These are phyloP conservation scores for Meandrusa payeni DNA, from an alignment of 2,888 invertebrate species.

Conservation along the genomic window DNA sequence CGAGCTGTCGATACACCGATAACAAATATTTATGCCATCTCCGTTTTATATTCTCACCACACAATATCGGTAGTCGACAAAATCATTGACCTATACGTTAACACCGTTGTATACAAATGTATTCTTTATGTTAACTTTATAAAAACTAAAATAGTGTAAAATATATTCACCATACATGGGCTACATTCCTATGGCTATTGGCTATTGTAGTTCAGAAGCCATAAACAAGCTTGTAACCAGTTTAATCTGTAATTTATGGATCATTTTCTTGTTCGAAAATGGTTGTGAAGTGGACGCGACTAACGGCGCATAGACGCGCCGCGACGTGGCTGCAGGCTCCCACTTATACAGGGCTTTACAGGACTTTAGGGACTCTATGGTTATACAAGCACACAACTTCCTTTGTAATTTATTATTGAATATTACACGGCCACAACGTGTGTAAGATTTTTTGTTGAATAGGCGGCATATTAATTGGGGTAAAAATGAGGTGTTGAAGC, in stretches of 20 bases:
- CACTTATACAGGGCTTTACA: no score
- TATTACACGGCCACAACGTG: no score
- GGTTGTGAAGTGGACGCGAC: slow-evolving; percentile 3
- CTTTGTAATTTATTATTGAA: no score
- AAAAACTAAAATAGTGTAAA: slow-evolving; percentile 1
- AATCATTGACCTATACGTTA: no score
- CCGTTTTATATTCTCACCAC: slow-evolving; percentile 8
- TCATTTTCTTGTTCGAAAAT: slow-evolving; percentile 7
- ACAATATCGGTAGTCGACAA: background rate
- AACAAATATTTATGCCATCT: slow-evolving; percentile 9
- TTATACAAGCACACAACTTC: no score
- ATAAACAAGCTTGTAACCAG: slow-evolving; percentile 11
- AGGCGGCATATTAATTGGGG: no score
- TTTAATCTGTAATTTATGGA: slow-evolving; percentile 20
- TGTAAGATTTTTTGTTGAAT: no score
- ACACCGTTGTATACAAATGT: background rate
- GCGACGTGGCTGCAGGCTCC: no score
- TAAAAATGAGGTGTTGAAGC: no score
- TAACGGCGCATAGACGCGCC: slow-evolving; percentile 9
- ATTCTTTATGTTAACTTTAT: background rate
- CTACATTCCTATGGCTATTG: background rate
- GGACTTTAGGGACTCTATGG: no score
- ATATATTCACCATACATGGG: no score
- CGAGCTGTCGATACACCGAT: slow-evolving; percentile 4
- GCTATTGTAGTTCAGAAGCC: slow-evolving; percentile 9